A percentile compares a stretch with the other conserved stretches of the same genome.
These are phyloP conservation scores for Trichoplusia ni DNA, from an alignment of 1,140 invertebrate species.

Conservation along the genomic window DNA sequence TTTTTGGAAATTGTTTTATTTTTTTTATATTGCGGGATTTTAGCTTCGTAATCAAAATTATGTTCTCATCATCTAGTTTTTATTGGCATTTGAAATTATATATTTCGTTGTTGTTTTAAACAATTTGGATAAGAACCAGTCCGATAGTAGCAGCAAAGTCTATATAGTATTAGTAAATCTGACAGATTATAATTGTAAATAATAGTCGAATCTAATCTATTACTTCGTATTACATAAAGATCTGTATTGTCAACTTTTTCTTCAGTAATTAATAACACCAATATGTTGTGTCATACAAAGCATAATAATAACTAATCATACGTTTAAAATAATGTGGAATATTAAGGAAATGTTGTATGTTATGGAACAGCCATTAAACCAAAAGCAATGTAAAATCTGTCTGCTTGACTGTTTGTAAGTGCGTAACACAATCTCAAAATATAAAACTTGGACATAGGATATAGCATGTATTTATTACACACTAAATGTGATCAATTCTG, in stretches of 20 bases:
- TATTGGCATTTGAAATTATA: neutral
- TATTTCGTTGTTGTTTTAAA: neutral
- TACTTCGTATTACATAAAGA: slow-evolving; percentile 1
- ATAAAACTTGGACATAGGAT: no score
- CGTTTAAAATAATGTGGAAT: neutral
- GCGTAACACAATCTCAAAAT: no score
- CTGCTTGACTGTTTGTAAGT: no score
- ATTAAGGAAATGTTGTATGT: neutral
- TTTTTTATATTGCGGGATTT: slow-evolving; percentile 10
- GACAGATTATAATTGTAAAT: slow-evolving; percentile 1
- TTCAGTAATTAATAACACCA: neutral
- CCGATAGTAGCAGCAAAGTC: neutral
- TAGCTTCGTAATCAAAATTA: slow-evolving; percentile 17
- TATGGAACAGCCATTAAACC: no score
- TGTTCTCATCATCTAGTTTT: slow-evolving; percentile 24
- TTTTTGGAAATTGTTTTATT: neutral
- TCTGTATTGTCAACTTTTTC: slow-evolving; percentile 1
- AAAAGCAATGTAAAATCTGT: no score
- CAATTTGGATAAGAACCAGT: neutral
- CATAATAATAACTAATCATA: slow-evolving; percentile 1
- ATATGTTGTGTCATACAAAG: slow-evolving; percentile 10
- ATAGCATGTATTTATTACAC: no score
- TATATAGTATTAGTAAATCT: no score
- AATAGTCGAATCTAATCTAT: slow-evolving; percentile 18
- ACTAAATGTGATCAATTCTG: no score